Conservation (phyloP, 2,113 vertebrate species). For the Leiothrix lutea region DNA sequence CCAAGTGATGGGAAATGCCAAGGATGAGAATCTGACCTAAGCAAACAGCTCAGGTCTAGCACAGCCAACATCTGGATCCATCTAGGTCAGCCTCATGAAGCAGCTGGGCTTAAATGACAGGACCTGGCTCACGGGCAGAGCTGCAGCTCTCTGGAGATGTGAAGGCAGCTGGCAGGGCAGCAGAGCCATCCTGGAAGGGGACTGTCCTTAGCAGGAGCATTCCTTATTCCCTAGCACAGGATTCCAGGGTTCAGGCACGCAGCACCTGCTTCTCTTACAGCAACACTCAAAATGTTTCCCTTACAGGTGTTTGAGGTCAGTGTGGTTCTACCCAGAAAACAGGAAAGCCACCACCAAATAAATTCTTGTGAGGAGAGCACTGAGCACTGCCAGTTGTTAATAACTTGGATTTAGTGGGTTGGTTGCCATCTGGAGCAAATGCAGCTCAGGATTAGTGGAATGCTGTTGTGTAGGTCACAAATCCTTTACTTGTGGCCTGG, state of each 20-base stretch:
- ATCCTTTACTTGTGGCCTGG: neutral
- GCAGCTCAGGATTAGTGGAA: neutral
- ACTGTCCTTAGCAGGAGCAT: neutral
- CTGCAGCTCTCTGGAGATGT: neutral
- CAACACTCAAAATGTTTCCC: neutral
- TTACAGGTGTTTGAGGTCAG: neutral
- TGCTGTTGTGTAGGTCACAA: neutral
- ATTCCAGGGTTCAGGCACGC: neutral
- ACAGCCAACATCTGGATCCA: neutral
- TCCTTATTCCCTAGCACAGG: neutral
- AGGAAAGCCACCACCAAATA: neutral
- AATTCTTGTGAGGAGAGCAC: neutral
- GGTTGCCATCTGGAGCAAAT: slow-evolving; percentile 4
- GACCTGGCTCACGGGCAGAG: neutral
- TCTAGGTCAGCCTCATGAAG: neutral
- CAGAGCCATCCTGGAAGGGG: neutral
- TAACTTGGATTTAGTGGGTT: slow-evolving; percentile 11
- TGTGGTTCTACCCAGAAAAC: neutral
- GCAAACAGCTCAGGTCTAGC: neutral
- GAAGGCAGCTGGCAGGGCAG: neutral
- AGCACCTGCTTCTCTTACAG: neutral
- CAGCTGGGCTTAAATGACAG: neutral
- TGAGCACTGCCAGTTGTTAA: neutral
- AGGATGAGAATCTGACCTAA: neutral
- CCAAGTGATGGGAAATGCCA: neutral